Conservation (phyloP, 2,113 vertebrate genomes). For the Balaenoptera acutorostrata region DNA sequence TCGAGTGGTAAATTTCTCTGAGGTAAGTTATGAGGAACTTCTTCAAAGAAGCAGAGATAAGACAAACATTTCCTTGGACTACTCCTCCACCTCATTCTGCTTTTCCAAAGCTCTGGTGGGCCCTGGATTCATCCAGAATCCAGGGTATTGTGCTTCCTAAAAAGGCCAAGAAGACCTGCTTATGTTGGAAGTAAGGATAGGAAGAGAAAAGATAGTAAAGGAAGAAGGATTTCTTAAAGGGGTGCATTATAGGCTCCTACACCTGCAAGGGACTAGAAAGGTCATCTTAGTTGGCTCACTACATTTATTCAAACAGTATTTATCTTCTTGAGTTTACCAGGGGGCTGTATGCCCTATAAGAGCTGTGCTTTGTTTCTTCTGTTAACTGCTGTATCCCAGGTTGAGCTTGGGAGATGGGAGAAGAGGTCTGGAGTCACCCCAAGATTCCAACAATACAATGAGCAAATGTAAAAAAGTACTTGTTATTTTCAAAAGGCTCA, state of each 20-base stretch:
- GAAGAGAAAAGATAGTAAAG: background rate
- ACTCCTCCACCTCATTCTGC: background rate
- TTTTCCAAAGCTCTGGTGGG: background rate
- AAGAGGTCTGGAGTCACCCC: background rate
- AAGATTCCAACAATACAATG: background rate
- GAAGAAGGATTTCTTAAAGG: background rate
- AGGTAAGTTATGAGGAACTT: background rate
- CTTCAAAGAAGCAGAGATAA: background rate
- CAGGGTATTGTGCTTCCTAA: background rate
- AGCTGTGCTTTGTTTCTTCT: background rate
- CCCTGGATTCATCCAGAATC: background rate
- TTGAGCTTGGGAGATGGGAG: background rate
- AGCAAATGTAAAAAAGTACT: background rate
- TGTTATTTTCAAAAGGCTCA: background rate
- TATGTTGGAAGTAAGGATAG: background rate
- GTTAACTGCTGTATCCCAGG: background rate
- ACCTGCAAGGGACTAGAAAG: background rate
- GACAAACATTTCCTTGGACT: background rate
- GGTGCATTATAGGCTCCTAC: background rate
- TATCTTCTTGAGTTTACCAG: slow-evolving; percentile 55
- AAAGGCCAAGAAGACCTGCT: background rate
- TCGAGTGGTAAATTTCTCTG: background rate
- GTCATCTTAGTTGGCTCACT: background rate
- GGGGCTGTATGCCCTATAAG: background rate
- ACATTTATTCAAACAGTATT: slow-evolving; percentile 44